Evolutionary conservation across 64 coral and sea anemone species (phyloP).

Genomic region (Hydrozoanthus tunicans): DNA sequence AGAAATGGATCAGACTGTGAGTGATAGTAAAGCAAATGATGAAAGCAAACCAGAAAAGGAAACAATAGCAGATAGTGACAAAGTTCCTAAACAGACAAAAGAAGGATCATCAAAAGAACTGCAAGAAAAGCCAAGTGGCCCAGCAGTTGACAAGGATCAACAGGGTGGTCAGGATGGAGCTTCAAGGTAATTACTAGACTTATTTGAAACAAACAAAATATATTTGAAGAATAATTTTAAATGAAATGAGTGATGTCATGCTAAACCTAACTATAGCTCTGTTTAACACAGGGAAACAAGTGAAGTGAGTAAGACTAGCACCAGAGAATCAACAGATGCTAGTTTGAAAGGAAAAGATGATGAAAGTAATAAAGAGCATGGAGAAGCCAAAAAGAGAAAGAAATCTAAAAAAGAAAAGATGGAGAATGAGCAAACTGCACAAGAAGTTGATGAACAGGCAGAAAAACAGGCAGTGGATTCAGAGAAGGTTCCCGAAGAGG

Average conservation of each 20-base stretch:
- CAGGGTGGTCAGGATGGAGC: neutral
- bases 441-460: slow-evolving; percentile 16
- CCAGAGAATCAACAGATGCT: neutral
- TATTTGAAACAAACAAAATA: neutral
- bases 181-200: neutral
- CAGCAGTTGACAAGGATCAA: neutral
- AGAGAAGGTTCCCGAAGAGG: neutral
- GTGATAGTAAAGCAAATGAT: neutral
- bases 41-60: neutral
- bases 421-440: slow-evolving; percentile 40
- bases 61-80: neutral
- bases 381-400: slow-evolving; percentile 35
- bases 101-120: neutral
- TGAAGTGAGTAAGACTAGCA: slow-evolving; percentile 8
- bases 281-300: neutral
- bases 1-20: neutral
- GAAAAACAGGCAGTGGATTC: slow-evolving; percentile 23
- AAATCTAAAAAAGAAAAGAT: slow-evolving; percentile 44
- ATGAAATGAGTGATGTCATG: no score
- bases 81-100: neutral
- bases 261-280: neutral
- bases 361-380: neutral
- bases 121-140: neutral
- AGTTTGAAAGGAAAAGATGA: slow-evolving; percentile 3
- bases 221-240: no score